Evolutionary conservation across 2,888 invertebrate genomes (phyloP).

Genomic region (Germaria angustata): DNA sequence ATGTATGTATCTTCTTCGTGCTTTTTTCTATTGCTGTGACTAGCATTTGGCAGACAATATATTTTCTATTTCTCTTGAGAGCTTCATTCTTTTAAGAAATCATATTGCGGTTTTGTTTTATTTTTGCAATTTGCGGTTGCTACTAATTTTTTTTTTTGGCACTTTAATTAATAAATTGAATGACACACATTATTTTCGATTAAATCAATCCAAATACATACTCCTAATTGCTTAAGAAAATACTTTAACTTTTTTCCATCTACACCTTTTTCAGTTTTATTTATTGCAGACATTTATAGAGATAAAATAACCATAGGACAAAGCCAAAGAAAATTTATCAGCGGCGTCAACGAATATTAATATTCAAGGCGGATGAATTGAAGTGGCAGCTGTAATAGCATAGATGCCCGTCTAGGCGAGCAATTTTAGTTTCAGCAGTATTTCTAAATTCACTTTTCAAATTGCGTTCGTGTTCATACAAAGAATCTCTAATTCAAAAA

Average conservation of each 20-base stretch:
- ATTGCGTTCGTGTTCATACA: too few relatives aligned
- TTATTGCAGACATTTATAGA: constrained; percentile 54
- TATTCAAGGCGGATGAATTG: not conserved
- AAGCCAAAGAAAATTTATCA: not conserved
- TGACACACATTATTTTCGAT: constrained; percentile 45
- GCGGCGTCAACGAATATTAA: not conserved
- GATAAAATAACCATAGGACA: constrained; percentile 34
- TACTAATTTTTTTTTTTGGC: constrained; percentile 46
- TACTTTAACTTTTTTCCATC: constrained; percentile 25
- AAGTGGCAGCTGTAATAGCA: not conserved
- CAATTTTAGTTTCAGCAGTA: too few relatives aligned
- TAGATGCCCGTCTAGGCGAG: too few relatives aligned
- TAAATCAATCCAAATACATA: constrained; percentile 33
- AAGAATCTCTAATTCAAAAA: too few relatives aligned
- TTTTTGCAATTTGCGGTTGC: not conserved
- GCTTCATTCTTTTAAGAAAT: constrained; percentile 43
- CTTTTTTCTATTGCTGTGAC: constrained; percentile 38
- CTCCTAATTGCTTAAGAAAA: constrained; percentile 31
- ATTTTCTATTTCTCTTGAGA: constrained; percentile 2
- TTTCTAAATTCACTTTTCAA: too few relatives aligned
- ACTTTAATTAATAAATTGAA: constrained; percentile 46
- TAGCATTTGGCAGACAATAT: constrained; percentile 57
- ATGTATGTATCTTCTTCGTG: constrained; percentile 42
- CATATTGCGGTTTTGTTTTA: constrained; percentile 40
- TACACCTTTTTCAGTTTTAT: constrained; percentile 60